phyloP scores from a whole-genome alignment of 2,797 vertebrate species.

The Crenuchus spilurus region DNA sequence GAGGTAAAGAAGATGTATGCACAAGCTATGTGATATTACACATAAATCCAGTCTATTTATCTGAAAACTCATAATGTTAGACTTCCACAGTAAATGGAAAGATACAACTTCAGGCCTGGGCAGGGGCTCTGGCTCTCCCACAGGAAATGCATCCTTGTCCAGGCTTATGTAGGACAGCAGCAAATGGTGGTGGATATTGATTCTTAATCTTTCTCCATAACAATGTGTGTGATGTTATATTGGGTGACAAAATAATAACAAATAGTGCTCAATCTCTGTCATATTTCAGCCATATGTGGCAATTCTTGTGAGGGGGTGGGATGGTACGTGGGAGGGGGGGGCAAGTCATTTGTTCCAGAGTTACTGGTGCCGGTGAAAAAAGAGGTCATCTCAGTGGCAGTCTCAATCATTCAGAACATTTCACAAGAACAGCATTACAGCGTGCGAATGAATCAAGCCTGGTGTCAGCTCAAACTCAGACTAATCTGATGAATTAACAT shows the following conservation, averaged over 20 bases:
- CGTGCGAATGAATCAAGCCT: constrained; percentile 22
- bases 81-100: not conserved
- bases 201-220: constrained; percentile 82
- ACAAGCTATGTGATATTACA: too few species aligned
- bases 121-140: constrained; percentile 2
- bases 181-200: constrained; percentile 82
- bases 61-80: constrained; percentile 8
- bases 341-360: constrained; percentile 79
- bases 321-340: constrained; percentile 83
- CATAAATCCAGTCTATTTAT: not conserved
- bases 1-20: too few species aligned
- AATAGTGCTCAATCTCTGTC: constrained; percentile 84
- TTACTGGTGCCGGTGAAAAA: constrained; percentile 69
- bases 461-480: not conserved
- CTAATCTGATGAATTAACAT: constrained; percentile 43
- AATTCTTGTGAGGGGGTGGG: constrained; percentile 71
- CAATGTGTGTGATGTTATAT: constrained; percentile 86
- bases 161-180: constrained; percentile 74
- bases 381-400: constrained; percentile 42
- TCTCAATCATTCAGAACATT: constrained; percentile 41
- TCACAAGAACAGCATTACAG: constrained; percentile 36
- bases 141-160: constrained; percentile 67
- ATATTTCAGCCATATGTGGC: constrained; percentile 84
- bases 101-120: not conserved
- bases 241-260: constrained; percentile 85